A percentile compares a stretch with the other conserved stretches of the same genome.
These are phyloP conservation scores for Clarias magur DNA, from an alignment of 2,113 vertebrate genomes.

Conservation along the genomic window DNA sequence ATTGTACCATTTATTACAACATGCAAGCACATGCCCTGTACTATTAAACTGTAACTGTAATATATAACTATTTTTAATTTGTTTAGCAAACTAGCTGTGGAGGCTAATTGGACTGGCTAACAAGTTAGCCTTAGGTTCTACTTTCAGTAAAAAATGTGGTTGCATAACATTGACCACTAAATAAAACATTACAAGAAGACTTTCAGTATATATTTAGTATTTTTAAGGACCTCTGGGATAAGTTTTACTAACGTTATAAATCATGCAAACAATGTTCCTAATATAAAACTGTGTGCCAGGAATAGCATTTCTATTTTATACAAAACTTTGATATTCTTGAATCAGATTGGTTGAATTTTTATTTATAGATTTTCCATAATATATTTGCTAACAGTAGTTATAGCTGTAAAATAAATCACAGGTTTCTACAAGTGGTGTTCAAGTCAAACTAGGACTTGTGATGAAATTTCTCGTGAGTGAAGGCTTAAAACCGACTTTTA, in stretches of 20 bases:
- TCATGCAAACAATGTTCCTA: background rate
- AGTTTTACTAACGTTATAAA: background rate
- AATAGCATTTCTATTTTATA: background rate
- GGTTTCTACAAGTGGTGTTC: background rate
- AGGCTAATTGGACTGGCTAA: background rate
- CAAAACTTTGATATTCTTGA: background rate
- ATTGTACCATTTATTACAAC: background rate
- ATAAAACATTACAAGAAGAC: background rate
- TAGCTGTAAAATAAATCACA: background rate
- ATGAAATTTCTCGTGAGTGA: no score
- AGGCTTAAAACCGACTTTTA: no score
- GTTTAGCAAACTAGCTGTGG: background rate
- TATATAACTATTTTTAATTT: background rate
- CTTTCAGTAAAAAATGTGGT: background rate
- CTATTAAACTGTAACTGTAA: background rate
- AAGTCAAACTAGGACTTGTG: no score
- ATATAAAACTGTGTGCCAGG: background rate
- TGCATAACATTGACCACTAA: background rate
- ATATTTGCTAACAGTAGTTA: background rate
- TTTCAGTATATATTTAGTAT: background rate
- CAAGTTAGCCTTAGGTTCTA: background rate
- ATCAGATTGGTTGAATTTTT: background rate
- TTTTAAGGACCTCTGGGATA: no score
- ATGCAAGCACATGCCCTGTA: background rate
- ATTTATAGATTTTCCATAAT: background rate